These are phyloP conservation scores for Ochropleura plecta DNA, from an alignment of 2,888 invertebrate species.

Conservation along the genomic window DNA sequence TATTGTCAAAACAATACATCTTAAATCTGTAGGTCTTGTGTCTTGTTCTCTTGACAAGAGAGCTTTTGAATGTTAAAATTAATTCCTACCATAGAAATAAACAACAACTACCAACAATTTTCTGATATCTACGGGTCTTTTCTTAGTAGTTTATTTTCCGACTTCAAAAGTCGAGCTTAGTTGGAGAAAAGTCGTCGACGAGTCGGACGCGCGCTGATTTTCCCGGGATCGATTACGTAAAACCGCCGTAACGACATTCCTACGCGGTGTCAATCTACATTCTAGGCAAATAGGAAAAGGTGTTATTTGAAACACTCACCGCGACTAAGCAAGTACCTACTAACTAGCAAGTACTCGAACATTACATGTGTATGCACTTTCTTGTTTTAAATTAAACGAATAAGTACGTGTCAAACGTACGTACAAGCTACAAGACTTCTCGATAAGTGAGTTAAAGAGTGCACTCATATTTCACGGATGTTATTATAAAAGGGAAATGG, in stretches of 20 bases:
- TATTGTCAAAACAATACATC: not conserved
- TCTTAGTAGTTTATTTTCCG: slow-evolving; percentile 19
- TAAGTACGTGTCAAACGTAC: not conserved
- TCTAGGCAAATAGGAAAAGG: slow-evolving; percentile 60
- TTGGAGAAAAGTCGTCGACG: slow-evolving; percentile 34
- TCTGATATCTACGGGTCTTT: not conserved
- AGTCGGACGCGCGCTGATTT: slow-evolving; percentile 56
- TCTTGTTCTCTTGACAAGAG: not conserved
- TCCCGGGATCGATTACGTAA: slow-evolving; percentile 64
- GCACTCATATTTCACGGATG: slow-evolving; percentile 3
- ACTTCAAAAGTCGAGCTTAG: slow-evolving; percentile 8
- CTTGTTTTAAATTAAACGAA: slow-evolving; percentile 24
- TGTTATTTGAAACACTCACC: slow-evolving; percentile 52
- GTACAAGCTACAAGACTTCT: not conserved
- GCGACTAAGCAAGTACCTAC: slow-evolving; percentile 6
- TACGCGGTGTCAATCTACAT: slow-evolving; percentile 55
- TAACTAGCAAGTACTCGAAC: slow-evolving; percentile 3
- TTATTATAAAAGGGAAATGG: slow-evolving; percentile 4
- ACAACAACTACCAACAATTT: no score
- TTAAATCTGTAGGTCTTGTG: not conserved
- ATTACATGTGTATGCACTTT: slow-evolving; percentile 22
- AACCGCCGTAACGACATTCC: slow-evolving; percentile 62
- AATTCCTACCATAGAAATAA: not conserved
- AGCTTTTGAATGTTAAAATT: not conserved
- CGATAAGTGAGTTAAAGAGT: not conserved